phyloP scores from a whole-genome alignment of 35 echinoderm and acorn worm genomes.

The Acanthaster planci region DNA sequence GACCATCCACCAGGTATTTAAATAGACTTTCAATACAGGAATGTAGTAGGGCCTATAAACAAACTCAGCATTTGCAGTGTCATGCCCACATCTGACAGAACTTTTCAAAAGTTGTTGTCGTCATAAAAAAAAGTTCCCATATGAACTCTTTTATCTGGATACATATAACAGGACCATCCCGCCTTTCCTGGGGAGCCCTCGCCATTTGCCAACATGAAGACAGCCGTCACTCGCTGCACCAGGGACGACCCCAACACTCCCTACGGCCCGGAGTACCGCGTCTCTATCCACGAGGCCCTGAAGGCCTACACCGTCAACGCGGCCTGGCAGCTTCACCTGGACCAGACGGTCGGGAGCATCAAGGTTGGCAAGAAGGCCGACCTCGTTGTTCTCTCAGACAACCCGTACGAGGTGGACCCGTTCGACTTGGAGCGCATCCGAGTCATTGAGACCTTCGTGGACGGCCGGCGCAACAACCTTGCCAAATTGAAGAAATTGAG shows the following conservation, averaged over 20 bases:
- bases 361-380: conserved; percentile 56
- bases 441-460: conserved; percentile 44
- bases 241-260: conserved; percentile 49
- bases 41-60: too few species aligned
- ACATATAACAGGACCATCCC: conserved; percentile 39
- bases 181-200: conserved; percentile 42
- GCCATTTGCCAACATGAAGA: conserved; percentile 57
- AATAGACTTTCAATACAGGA: too few species aligned
- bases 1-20: conserved; percentile 59
- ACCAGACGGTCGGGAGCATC: conserved; percentile 41
- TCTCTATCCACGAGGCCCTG: conserved; percentile 57
- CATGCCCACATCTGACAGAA: too few species aligned
- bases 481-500: neutral
- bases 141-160: neutral
- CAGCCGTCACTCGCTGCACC: conserved; percentile 52
- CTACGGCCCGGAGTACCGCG: conserved; percentile 60
- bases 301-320: conserved; percentile 66
- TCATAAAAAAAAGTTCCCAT: neutral
- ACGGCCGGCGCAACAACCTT: conserved; percentile 38
- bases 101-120: too few species aligned
- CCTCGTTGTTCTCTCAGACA: conserved; percentile 49
- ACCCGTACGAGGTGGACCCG: conserved; percentile 50
- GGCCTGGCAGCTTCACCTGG: conserved; percentile 48
- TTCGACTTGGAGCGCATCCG: conserved; percentile 38
- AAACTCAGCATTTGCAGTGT: too few species aligned